Conservation (phyloP, 2,113 vertebrate species). For the Sporophila hypoxantha region DNA sequence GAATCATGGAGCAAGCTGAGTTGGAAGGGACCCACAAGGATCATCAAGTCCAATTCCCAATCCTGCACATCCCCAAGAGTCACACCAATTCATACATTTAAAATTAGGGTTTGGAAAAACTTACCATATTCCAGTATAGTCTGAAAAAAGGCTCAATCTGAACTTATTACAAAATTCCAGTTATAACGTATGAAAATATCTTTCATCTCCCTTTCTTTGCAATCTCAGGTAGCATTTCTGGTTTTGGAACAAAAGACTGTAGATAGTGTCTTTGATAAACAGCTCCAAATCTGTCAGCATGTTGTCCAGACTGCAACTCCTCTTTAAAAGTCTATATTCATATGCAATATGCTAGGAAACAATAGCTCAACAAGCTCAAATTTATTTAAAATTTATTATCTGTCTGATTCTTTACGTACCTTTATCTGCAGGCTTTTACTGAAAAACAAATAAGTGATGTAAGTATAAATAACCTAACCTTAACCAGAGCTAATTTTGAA, state of each 20-base stretch:
- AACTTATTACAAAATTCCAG: not conserved
- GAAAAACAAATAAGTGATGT: not conserved
- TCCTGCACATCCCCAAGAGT: not conserved
- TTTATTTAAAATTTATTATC: not conserved
- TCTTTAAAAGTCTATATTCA: not conserved
- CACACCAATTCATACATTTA: not conserved
- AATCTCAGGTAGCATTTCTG: not conserved
- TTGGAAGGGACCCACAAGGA: not conserved
- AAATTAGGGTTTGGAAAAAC: not conserved
- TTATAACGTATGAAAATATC: not conserved
- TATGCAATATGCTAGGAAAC: not conserved
- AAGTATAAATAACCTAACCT: not conserved
- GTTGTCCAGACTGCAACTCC: not conserved
- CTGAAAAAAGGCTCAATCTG: not conserved
- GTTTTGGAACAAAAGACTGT: not conserved
- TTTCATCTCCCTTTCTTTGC: not conserved
- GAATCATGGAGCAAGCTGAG: not conserved
- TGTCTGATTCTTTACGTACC: not conserved
- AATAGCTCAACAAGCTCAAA: not conserved
- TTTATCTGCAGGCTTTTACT: not conserved
- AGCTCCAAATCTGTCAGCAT: not conserved
- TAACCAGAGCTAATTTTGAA: not conserved
- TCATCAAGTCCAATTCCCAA: fast-evolving
- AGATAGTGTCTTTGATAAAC: not conserved
- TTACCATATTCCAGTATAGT: not conserved